phyloP scores from a whole-genome alignment of 2,888 invertebrate species.

The Linnaemya tessellans region DNA sequence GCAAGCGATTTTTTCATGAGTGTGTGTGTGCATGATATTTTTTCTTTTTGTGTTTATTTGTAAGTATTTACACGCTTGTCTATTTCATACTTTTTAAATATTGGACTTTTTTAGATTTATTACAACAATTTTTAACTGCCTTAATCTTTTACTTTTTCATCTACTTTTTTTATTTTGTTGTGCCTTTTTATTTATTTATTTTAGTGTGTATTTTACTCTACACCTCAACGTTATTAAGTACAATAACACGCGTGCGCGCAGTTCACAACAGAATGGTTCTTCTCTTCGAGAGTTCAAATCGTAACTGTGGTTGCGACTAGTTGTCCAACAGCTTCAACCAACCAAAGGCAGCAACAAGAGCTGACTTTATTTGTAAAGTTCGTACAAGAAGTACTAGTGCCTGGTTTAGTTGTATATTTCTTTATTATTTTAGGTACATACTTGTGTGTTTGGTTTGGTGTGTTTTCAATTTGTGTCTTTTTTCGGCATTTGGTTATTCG shows the following conservation, averaged over 20 bases:
- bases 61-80: not conserved
- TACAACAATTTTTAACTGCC: slow-evolving; percentile 7
- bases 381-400: slow-evolving; percentile 60
- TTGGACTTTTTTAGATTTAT: slow-evolving; percentile 20
- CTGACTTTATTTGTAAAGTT: slow-evolving; percentile 58
- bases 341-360: slow-evolving; percentile 54
- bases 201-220: slow-evolving; percentile 44
- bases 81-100: not conserved
- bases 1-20: slow-evolving; percentile 16
- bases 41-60: slow-evolving; percentile 9
- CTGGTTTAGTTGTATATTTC: slow-evolving; percentile 49
- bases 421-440: slow-evolving; percentile 34
- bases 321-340: slow-evolving; percentile 68
- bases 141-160: slow-evolving; percentile 22
- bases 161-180: slow-evolving; percentile 41
- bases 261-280: slow-evolving; percentile 78
- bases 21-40: not conserved
- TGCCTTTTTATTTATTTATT: slow-evolving; percentile 41
- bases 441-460: slow-evolving; percentile 58
- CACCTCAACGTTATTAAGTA: slow-evolving; percentile 12
- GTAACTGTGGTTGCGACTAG: slow-evolving; percentile 76
- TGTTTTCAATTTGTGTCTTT: slow-evolving; percentile 71
- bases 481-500: slow-evolving; percentile 68
- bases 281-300: slow-evolving; percentile 79
- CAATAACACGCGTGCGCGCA: slow-evolving; percentile 58